Evolutionary conservation across 2,888 invertebrate genomes (phyloP).

Genomic region (Acleris sparsana): DNA sequence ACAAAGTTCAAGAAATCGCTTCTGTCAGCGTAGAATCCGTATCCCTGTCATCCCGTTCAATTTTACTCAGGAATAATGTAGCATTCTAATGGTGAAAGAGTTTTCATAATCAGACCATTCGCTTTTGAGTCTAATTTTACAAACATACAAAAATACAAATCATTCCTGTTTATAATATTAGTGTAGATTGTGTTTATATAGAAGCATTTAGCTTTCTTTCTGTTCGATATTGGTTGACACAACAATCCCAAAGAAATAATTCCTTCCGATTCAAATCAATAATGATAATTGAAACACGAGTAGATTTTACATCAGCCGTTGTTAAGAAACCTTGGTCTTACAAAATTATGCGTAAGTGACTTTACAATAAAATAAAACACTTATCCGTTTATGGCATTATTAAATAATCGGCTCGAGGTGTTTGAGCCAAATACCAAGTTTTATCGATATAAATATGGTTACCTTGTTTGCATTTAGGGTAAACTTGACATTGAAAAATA

Average conservation of each 20-base stretch:
- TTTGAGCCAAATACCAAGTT: slow-evolving; percentile 4
- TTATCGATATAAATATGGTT: slow-evolving; percentile 1
- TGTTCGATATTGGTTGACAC: too few species aligned
- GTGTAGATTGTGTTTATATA: too few species aligned
- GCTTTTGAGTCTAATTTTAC: too few species aligned
- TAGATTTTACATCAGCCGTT: slow-evolving; percentile 17
- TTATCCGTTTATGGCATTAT: slow-evolving; percentile 1
- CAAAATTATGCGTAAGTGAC: neutral
- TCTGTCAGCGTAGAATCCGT: too few species aligned
- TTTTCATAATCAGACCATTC: too few species aligned
- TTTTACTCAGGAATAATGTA: too few species aligned
- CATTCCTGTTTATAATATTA: too few species aligned
- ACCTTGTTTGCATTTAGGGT: neutral
- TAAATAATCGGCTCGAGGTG: slow-evolving; percentile 13
- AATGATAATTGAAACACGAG: slow-evolving; percentile 10
- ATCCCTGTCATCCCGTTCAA: too few species aligned
- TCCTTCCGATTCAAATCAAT: slow-evolving; percentile 5
- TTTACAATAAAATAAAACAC: slow-evolving; percentile 3
- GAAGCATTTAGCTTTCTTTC: too few species aligned
- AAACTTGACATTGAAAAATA: slow-evolving; percentile 9
- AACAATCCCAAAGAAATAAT: neutral
- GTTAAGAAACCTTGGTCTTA: slow-evolving; percentile 20
- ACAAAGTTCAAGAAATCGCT: too few species aligned
- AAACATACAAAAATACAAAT: too few species aligned
- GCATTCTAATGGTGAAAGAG: too few species aligned